Conservation (phyloP, 2,797 vertebrate species). For the Falco berigora region DNA sequence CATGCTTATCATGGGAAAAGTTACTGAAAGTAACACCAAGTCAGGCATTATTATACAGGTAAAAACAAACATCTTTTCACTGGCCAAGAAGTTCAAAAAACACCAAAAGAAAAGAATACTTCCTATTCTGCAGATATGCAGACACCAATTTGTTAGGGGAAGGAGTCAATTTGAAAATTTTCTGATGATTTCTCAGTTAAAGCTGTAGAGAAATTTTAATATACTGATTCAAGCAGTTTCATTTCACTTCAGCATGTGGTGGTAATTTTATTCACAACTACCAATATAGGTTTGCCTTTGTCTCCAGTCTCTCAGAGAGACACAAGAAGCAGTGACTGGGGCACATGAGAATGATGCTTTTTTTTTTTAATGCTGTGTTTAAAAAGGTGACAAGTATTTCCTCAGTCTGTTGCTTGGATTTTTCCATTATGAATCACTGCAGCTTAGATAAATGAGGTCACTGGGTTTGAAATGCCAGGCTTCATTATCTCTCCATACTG, state of each 20-base stretch:
- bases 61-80: not conserved
- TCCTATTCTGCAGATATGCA: not conserved
- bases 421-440: not conserved
- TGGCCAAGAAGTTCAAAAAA: not conserved
- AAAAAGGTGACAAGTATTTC: not conserved
- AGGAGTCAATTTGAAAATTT: not conserved
- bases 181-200: not conserved
- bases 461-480: slow-evolving; percentile 10
- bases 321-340: not conserved
- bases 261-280: not conserved
- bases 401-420: not conserved
- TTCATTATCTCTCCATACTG: slow-evolving; percentile 24
- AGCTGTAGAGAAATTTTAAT: not conserved
- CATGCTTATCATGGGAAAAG: not conserved
- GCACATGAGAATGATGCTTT: not conserved
- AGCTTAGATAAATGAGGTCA: slow-evolving; percentile 32
- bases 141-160: not conserved
- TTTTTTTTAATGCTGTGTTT: not conserved
- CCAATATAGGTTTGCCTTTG: not conserved
- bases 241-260: not conserved
- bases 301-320: not conserved
- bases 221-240: not conserved
- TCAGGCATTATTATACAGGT: not conserved
- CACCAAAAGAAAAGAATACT: not conserved
- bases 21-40: not conserved